Evolutionary conservation across 2,113 vertebrate species (phyloP), one percentile per base, ranked within the genome.

Genomic region (Variabilichromis moorii): DNA sequence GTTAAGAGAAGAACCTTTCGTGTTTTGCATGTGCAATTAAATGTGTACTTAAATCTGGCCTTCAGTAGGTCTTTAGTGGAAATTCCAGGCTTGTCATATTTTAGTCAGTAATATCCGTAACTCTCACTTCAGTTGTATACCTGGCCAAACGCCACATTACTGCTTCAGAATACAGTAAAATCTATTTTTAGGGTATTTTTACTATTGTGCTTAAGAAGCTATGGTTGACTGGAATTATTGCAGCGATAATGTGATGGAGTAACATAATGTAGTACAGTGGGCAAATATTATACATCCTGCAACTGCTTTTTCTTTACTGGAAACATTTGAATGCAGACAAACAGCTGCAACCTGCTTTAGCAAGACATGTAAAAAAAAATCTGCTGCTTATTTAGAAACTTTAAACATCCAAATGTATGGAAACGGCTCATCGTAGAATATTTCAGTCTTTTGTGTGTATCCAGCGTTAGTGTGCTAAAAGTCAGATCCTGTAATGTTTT

Each of bases 321-420:
- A 76, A 78, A 78, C 45, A 19, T 50, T 24, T 78, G 42, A 78
- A 26, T 80, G 59, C 26, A 66, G 71, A 88, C 53, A 80, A 87
- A 90, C 82, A 91, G 86, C 88, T 86, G 86, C 89, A 83, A 81
- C 89, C 79, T 88, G 88, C 80, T 82, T 87, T 73, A 83, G 51
- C n/a, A 84, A 79, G 81, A 88, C 88, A 84, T 24, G 19, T 66
- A 37, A n/a, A 66, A 66, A 54, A 37, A 57, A 81, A 59, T 90
- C 79, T 89, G 71, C 61, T 37, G 11, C 61, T 66, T 3, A 37
- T 37, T 37, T 66, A 35, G 0, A 66, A 37, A n/a, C 10, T 8
- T 66, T 66, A 35, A 66, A 37, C 42, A 84, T 81, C 81, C 89
- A 83, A 76, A 50, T 19, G 63, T 88, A 91, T 94, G 88, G 83